A percentile compares a stretch with the other conserved stretches of the same genome.
Evolutionary conservation across 2,113 vertebrate genomes (phyloP).

Genomic region (Merops nubicus): DNA sequence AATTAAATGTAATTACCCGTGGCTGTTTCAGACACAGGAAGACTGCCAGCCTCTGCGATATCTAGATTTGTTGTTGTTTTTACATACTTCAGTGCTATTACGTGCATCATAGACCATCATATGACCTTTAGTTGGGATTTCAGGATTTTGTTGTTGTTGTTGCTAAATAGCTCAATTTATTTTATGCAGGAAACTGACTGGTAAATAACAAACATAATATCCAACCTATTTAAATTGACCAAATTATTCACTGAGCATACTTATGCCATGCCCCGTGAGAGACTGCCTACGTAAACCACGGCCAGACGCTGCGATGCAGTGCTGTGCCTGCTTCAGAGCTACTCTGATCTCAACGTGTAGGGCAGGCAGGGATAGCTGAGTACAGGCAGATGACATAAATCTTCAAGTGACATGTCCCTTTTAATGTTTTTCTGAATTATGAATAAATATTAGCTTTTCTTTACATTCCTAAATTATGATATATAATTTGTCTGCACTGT

Average conservation of each 20-base stretch:
- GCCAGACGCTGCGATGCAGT: not conserved
- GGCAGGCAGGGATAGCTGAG: not conserved
- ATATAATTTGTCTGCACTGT: not conserved
- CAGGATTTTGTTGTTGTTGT: not conserved
- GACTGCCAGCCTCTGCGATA: not conserved
- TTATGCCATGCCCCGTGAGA: not conserved
- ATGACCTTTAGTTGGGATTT: not conserved
- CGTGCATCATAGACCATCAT: not conserved
- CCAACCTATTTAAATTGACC: not conserved
- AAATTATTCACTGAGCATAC: not conserved
- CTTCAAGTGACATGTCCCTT: not conserved
- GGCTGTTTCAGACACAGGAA: not conserved
- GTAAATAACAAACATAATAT: not conserved
- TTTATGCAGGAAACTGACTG: not conserved
- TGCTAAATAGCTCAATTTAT: not conserved
- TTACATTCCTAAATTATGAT: not conserved
- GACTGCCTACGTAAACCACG: not conserved
- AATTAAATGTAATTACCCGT: not conserved
- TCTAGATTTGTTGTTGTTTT: not conserved
- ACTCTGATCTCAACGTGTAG: not conserved
- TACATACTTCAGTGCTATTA: not conserved
- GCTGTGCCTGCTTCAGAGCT: not conserved
- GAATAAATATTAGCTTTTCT: conserved; percentile 6
- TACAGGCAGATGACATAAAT: not conserved
- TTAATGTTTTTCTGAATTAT: conserved; percentile 9